These are phyloP conservation scores for Pollenia labialis DNA, from an alignment of 2,888 invertebrate species.

Conservation along the genomic window DNA sequence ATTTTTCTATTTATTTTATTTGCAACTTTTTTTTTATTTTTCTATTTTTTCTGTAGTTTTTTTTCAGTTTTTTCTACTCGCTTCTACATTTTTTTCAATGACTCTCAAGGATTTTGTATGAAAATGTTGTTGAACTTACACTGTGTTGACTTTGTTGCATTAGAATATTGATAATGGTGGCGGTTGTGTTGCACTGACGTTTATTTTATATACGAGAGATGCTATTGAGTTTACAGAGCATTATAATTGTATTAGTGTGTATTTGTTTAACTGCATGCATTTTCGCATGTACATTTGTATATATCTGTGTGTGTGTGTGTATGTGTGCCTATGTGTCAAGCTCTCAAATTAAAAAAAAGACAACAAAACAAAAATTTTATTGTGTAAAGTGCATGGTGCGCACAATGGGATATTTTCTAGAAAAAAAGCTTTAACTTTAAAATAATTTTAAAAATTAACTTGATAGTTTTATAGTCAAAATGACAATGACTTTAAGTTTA, in stretches of 20 bases:
- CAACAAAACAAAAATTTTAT: slow-evolving; percentile 17
- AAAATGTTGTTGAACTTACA: slow-evolving; percentile 82
- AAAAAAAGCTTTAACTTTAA: no score
- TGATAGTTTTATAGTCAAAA: no score
- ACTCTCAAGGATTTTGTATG: slow-evolving; percentile 82
- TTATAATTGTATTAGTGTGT: slow-evolving; percentile 51
- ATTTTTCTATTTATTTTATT: slow-evolving; percentile 62
- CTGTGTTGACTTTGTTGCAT: slow-evolving; percentile 72
- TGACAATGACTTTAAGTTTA: no score
- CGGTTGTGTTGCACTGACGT: slow-evolving; percentile 59
- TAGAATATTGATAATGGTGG: slow-evolving; percentile 65
- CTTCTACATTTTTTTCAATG: slow-evolving; percentile 79
- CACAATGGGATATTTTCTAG: no score
- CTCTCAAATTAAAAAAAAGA: slow-evolving; percentile 31
- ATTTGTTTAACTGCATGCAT: slow-evolving; percentile 49
- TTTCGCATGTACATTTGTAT: not conserved
- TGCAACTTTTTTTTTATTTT: slow-evolving; percentile 46
- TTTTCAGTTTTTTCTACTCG: slow-evolving; percentile 25
- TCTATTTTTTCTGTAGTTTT: slow-evolving; percentile 30
- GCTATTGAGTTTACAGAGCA: slow-evolving; percentile 60
- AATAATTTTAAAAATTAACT: no score
- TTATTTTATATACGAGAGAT: slow-evolving; percentile 46
- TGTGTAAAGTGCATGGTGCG: slow-evolving; percentile 58
- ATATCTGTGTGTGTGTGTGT: not conserved
- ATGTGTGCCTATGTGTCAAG: slow-evolving; percentile 39